These are phyloP conservation scores for Ferrisia virgata DNA, from an alignment of 2,888 invertebrate genomes.

Conservation along the genomic window DNA sequence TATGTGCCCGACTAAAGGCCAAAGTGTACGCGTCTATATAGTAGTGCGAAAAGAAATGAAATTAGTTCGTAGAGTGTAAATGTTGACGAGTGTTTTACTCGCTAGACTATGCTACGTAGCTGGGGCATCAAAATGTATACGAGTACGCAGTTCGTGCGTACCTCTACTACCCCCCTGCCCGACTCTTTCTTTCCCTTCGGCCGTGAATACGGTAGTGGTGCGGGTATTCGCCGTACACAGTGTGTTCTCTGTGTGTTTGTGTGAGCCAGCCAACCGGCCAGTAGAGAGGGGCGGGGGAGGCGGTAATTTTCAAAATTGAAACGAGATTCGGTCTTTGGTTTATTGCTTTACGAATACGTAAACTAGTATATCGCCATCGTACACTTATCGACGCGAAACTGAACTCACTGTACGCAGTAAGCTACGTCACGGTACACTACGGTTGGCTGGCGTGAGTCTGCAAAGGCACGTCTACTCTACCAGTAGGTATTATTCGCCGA, in stretches of 20 bases:
- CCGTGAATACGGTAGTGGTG: background rate
- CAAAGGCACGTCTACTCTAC: background rate
- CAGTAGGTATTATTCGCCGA: too few species aligned
- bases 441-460: background rate
- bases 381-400: background rate
- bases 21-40: background rate
- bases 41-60: constrained; percentile 15
- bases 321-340: background rate
- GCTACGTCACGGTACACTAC: too few species aligned
- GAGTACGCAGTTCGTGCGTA: background rate
- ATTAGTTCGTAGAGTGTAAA: constrained; percentile 8
- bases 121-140: background rate
- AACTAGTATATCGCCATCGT: background rate
- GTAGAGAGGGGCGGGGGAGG: background rate
- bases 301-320: constrained; percentile 26
- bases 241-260: too few species aligned
- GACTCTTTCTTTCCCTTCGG: background rate
- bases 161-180: background rate
- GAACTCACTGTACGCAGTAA: too few species aligned
- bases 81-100: background rate
- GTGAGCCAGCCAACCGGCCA: too few species aligned
- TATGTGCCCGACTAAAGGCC: constrained; percentile 12
- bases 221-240: too few species aligned
- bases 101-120: too few species aligned
- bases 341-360: background rate